Evolutionary conservation across 2,888 invertebrate species (phyloP).

Genomic region (Boloria euphrosyne): DNA sequence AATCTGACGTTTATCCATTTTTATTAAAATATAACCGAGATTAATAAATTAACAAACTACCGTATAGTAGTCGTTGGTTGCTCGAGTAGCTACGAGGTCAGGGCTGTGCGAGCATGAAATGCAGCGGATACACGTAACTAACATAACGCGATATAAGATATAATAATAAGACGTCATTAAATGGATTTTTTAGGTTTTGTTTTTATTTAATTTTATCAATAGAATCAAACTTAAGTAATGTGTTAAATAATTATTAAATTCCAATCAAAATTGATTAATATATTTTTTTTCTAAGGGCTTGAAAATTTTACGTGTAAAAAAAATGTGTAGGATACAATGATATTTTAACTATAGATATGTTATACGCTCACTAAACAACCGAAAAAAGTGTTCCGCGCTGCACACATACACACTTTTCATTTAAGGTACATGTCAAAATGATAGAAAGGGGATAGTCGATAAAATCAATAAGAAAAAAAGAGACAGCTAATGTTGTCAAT

Average conservation of each 20-base stretch:
- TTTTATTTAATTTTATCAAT: not conserved
- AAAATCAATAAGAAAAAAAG: too few relatives aligned
- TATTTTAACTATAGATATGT: too few relatives aligned
- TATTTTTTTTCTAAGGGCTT: not conserved
- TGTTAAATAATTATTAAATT: not conserved
- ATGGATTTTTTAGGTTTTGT: constrained; percentile 18
- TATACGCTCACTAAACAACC: too few relatives aligned
- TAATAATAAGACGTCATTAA: constrained; percentile 18
- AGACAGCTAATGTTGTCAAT: too few relatives aligned
- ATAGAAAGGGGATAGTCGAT: too few relatives aligned
- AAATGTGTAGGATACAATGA: too few relatives aligned
- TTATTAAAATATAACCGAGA: not conserved
- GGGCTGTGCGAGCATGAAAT: constrained; percentile 32
- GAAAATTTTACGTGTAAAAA: too few relatives aligned
- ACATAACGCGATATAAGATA: constrained; percentile 23
- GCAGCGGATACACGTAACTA: constrained; percentile 28
- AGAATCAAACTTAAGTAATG: constrained; percentile 12
- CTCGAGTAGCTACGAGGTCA: constrained; percentile 31
- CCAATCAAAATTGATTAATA: not conserved
- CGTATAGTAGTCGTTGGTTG: constrained; percentile 28
- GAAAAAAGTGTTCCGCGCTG: too few relatives aligned
- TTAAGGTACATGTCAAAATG: too few relatives aligned
- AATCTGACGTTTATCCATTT: not conserved
- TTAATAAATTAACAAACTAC: constrained; percentile 23
- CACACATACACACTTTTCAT: too few relatives aligned